A percentile compares a stretch with the other conserved stretches of the same genome.
phyloP scores from a whole-genome alignment of 2,888 invertebrate species.

The Leptinotarsa haldemani region DNA sequence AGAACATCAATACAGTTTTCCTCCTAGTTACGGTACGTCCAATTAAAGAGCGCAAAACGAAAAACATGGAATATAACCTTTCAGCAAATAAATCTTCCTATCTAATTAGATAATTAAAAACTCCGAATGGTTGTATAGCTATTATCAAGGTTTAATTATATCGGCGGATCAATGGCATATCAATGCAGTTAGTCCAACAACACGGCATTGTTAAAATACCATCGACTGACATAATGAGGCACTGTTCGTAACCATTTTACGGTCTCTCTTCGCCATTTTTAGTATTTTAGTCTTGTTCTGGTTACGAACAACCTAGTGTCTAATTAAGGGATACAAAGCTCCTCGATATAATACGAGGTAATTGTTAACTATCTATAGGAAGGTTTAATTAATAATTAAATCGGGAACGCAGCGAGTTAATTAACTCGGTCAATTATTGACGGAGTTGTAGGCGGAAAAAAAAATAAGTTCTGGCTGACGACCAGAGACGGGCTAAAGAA shows the following conservation, averaged over 20 bases:
- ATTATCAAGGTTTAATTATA: constrained; percentile 50
- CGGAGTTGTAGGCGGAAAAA: constrained; percentile 35
- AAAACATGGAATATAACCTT: constrained; percentile 15
- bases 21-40: constrained; percentile 21
- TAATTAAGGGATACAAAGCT: constrained; percentile 60
- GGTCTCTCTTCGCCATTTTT: constrained; percentile 62
- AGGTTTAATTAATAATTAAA: constrained; percentile 64
- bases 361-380: constrained; percentile 63
- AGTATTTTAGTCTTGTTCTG: constrained; percentile 62
- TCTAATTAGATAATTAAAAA: constrained; percentile 48
- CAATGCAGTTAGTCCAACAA: constrained; percentile 57
- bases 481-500: background rate
- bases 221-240: constrained; percentile 62
- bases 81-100: constrained; percentile 38
- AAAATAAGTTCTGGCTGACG: background rate
- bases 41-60: constrained; percentile 26
- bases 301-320: constrained; percentile 56
- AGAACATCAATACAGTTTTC: constrained; percentile 7
- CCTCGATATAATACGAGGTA: constrained; percentile 60
- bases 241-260: constrained; percentile 62
- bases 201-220: constrained; percentile 63
- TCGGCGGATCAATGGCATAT: constrained; percentile 58
- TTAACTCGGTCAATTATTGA: constrained; percentile 52
- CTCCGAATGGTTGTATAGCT: constrained; percentile 42
- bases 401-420: constrained; percentile 60